These are phyloP conservation scores for Lerista edwardsae DNA, from an alignment of 2,797 vertebrate species.

Conservation along the genomic window DNA sequence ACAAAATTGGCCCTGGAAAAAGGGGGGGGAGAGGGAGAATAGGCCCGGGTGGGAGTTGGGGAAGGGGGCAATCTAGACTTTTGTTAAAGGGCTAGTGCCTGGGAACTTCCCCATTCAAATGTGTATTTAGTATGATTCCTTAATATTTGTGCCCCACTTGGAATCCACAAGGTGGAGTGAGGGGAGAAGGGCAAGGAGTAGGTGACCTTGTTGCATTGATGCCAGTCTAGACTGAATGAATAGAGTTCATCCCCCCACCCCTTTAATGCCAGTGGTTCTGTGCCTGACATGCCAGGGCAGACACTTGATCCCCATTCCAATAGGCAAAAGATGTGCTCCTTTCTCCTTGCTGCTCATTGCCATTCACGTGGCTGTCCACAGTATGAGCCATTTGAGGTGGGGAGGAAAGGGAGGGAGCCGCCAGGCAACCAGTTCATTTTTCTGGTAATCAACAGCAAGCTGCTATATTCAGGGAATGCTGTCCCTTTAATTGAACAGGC, in stretches of 20 bases:
- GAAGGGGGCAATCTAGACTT: slow-evolving; percentile 56
- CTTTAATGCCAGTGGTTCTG: neutral
- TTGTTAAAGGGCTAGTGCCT: slow-evolving; percentile 88
- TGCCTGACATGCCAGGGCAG: slow-evolving; percentile 7
- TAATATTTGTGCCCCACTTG: neutral
- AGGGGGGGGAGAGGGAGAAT: slow-evolving; percentile 52
- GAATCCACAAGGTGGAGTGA: neutral
- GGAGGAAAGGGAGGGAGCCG: slow-evolving; percentile 69
- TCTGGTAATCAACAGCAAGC: slow-evolving; percentile 88
- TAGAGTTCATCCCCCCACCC: neutral
- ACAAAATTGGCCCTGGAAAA: slow-evolving; percentile 99
- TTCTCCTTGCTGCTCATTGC: slow-evolving; percentile 25
- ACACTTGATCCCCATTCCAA: slow-evolving; percentile 1
- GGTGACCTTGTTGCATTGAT: neutral
- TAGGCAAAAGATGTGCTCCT: slow-evolving; percentile 50
- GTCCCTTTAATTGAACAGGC: slow-evolving; percentile 99
- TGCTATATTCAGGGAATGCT: slow-evolving; percentile 89
- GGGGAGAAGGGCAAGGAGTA: neutral
- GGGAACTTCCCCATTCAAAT: slow-evolving; percentile 6
- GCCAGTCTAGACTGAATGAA: neutral
- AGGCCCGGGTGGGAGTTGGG: slow-evolving; percentile 45
- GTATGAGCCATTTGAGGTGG: slow-evolving; percentile 38
- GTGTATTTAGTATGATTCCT: neutral
- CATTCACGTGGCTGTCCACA: slow-evolving; percentile 63
- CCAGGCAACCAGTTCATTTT: slow-evolving; percentile 88